Evolutionary conservation across 2,113 vertebrate species (phyloP).

Genomic region (Campylomormyrus tamandua): DNA sequence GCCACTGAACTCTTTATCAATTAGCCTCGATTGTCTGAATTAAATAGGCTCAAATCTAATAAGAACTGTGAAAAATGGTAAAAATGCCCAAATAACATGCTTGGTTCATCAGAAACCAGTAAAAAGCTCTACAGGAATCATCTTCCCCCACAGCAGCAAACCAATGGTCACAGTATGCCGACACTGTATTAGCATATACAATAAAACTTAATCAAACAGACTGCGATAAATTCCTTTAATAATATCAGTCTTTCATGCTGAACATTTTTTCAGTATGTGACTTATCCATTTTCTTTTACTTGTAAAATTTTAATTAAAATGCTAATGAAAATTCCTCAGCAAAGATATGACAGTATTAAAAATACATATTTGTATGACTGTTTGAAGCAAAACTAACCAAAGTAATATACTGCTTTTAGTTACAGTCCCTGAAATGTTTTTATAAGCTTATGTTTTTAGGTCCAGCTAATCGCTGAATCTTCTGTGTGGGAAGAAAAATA

Average conservation of each 20-base stretch:
- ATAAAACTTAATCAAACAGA: background rate
- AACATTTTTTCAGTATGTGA: background rate
- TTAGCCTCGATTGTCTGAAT: background rate
- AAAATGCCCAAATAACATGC: background rate
- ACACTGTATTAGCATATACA: background rate
- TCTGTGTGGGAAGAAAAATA: background rate
- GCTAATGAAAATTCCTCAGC: background rate
- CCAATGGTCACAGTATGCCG: background rate
- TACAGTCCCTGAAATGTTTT: background rate
- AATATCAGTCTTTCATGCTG: constrained; percentile 7
- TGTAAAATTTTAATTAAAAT: constrained; percentile 7
- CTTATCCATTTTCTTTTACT: background rate
- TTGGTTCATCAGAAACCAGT: background rate
- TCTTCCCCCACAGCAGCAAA: background rate
- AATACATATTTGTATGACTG: background rate
- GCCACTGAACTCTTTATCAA: background rate
- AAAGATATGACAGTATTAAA: background rate
- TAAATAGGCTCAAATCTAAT: background rate
- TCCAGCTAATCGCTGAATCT: background rate
- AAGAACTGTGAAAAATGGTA: background rate
- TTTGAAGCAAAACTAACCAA: background rate
- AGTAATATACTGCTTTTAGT: background rate
- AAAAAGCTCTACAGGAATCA: background rate
- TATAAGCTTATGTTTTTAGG: background rate
- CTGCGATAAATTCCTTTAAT: background rate